A percentile compares a stretch with the other conserved stretches of the same genome.
Evolutionary conservation across 1,140 invertebrate genomes (phyloP).

Genomic region (Bombyx mori): DNA sequence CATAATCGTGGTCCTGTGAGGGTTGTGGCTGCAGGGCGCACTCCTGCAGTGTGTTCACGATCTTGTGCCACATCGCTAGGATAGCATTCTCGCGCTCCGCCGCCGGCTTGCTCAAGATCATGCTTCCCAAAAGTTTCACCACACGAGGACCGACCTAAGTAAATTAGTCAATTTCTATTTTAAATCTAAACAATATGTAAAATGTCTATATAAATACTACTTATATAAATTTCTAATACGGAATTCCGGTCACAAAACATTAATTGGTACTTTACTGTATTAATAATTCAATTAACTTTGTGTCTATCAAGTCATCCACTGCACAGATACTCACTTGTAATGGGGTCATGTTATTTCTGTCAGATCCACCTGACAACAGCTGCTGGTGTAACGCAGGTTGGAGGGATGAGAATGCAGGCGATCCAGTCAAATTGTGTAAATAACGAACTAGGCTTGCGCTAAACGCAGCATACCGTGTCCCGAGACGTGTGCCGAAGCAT

Average conservation of each 20-base stretch:
- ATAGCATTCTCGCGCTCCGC: slow-evolving; percentile 90
- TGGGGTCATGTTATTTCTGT: slow-evolving; percentile 54
- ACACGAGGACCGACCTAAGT: slow-evolving; percentile 88
- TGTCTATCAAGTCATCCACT: no score
- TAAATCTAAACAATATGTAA: no score
- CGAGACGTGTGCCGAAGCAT: slow-evolving; percentile 79
- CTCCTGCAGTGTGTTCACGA: slow-evolving; percentile 89
- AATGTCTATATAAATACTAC: no score
- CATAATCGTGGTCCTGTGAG: slow-evolving; percentile 76
- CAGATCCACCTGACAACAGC: slow-evolving; percentile 37
- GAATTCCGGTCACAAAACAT: no score
- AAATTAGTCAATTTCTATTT: neutral
- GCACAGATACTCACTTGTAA: slow-evolving; percentile 37
- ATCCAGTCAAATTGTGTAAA: slow-evolving; percentile 74
- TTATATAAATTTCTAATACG: no score
- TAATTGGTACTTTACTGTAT: no score
- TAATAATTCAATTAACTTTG: no score
- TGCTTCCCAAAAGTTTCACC: slow-evolving; percentile 81
- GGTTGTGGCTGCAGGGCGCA: slow-evolving; percentile 77
- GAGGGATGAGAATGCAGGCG: slow-evolving; percentile 40
- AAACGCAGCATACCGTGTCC: slow-evolving; percentile 83
- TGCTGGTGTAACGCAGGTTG: slow-evolving; percentile 56
- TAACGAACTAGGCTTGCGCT: slow-evolving; percentile 84
- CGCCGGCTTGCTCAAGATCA: slow-evolving; percentile 84
- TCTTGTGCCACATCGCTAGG: slow-evolving; percentile 90